These are phyloP conservation scores for Drosophila ercepeae DNA, from an alignment of 1,140 invertebrate species.

Conservation along the genomic window DNA sequence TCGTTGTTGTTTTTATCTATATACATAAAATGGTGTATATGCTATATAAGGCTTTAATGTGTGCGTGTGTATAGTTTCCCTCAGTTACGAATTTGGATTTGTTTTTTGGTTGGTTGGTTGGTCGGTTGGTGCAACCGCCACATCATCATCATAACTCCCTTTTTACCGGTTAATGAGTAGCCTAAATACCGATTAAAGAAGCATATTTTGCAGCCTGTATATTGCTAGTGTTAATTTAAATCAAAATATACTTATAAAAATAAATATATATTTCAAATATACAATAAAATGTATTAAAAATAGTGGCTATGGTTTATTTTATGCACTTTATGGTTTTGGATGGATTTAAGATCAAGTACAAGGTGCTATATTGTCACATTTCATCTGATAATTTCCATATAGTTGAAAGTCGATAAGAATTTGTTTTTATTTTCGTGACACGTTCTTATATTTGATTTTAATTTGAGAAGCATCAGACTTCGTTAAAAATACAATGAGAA, in stretches of 20 bases:
- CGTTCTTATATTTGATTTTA: constrained; percentile 22
- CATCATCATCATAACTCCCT: constrained; percentile 39
- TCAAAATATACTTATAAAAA: constrained; percentile 65
- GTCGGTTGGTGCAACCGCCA: constrained; percentile 62
- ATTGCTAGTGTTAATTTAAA: constrained; percentile 77
- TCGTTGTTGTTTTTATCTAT: constrained; percentile 56
- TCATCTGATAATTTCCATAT: constrained; percentile 3
- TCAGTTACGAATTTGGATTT: constrained; percentile 37
- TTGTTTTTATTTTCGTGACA: constrained; percentile 11
- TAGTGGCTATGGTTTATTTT: background rate
- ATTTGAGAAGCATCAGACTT: constrained; percentile 27
- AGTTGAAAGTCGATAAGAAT: background rate
- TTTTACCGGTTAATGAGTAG: constrained; percentile 59
- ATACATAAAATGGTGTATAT: constrained; percentile 22
- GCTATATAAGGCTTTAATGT: constrained; percentile 51
- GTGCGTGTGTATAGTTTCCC: constrained; percentile 46
- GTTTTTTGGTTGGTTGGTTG: constrained; percentile 44
- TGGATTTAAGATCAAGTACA: constrained; percentile 19
- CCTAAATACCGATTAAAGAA: constrained; percentile 53
- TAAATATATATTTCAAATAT: constrained; percentile 72
- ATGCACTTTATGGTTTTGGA: background rate
- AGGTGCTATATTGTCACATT: constrained; percentile 3
- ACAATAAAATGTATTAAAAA: constrained; percentile 52
- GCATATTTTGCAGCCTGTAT: constrained; percentile 63
- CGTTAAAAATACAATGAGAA: constrained; percentile 18